Evolutionary conservation across 2,113 vertebrate genomes (phyloP).

Genomic region (Lophotis ruficrista): DNA sequence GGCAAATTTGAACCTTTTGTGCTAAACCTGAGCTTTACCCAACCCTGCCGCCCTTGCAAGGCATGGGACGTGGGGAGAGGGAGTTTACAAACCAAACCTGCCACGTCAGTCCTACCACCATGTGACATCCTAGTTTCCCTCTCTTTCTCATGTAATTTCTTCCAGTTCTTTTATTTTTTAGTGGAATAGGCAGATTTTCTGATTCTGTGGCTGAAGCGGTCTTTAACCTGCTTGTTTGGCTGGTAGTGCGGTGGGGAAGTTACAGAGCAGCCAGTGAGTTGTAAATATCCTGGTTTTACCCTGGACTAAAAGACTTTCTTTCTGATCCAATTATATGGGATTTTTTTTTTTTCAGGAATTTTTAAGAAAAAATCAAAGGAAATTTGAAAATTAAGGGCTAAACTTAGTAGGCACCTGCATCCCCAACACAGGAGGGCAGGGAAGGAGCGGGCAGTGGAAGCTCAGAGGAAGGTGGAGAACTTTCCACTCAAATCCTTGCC

Average conservation of each 20-base stretch:
- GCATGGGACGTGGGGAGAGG: accelerated
- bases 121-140: accelerated
- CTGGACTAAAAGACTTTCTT: neutral
- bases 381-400: neutral
- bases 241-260: neutral
- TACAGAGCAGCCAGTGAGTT: neutral
- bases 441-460: accelerated
- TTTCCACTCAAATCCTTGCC: neutral
- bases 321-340: neutral
- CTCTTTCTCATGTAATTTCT: neutral
- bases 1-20: neutral
- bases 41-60: neutral
- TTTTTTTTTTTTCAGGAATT: neutral
- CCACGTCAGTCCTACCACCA: too few relatives aligned
- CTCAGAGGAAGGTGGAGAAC: neutral
- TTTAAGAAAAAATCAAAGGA: neutral
- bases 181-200: neutral
- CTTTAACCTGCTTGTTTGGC: neutral
- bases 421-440: neutral
- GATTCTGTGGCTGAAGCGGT: neutral
- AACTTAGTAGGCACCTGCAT: neutral
- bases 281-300: neutral
- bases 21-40: neutral
- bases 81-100: neutral
- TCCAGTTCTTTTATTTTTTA: neutral